phyloP scores from a whole-genome alignment of 2,797 vertebrate species.

The Brotula barbata region DNA sequence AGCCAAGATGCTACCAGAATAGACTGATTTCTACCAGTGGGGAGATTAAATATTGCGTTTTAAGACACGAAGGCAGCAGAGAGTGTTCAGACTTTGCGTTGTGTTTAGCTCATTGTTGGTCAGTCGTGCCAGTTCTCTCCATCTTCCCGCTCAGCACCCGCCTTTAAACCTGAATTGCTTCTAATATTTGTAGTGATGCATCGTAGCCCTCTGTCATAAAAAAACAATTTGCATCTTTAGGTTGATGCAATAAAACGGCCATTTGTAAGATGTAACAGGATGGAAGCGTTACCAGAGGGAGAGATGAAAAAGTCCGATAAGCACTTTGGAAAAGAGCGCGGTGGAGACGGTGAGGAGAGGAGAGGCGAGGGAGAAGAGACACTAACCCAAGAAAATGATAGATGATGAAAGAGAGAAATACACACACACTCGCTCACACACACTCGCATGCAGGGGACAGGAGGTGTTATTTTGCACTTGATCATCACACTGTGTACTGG shows the following conservation, averaged over 20 bases:
- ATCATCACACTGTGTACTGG: conserved; percentile 59
- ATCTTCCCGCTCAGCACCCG: conserved; percentile 21
- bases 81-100: conserved; percentile 23
- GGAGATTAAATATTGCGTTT: too few species aligned
- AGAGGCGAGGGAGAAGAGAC: conserved; percentile 13
- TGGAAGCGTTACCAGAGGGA: conserved; percentile 29
- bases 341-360: conserved; percentile 4
- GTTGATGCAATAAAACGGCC: conserved; percentile 34
- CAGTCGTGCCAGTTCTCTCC: conserved; percentile 17
- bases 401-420: conserved; percentile 50
- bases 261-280: conserved; percentile 37
- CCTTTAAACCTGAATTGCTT: conserved; percentile 7
- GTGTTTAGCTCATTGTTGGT: background rate
- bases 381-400: conserved; percentile 37
- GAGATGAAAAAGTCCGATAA: conserved; percentile 10
- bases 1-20: too few species aligned
- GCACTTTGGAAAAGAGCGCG: conserved; percentile 31
- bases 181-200: too few species aligned
- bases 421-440: conserved; percentile 22
- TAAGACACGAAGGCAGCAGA: background rate
- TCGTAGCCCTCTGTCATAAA: too few species aligned
- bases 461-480: conserved; percentile 67
- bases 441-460: conserved; percentile 41
- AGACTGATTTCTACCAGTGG: too few species aligned
- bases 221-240: too few species aligned